These are phyloP conservation scores for Drosophila prosaltans DNA, from an alignment of 1,140 invertebrate genomes.

Conservation along the genomic window DNA sequence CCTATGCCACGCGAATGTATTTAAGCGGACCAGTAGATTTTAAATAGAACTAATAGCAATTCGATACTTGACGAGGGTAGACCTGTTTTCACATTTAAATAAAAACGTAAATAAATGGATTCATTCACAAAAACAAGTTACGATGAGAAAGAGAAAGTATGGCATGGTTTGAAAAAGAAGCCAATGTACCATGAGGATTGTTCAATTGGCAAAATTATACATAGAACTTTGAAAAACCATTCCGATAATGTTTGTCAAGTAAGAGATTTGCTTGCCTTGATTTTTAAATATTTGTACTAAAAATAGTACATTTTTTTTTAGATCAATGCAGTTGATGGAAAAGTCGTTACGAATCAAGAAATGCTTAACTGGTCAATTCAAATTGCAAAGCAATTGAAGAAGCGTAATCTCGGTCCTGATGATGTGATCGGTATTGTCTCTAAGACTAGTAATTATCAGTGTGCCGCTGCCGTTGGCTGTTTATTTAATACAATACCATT, in stretches of 20 bases:
- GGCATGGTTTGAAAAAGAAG: conserved; percentile 54
- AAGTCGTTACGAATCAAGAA: conserved; percentile 51
- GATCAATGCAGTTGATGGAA: conserved; percentile 62
- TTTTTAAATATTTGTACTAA: not conserved
- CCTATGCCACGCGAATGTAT: not conserved
- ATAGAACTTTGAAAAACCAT: conserved; percentile 57
- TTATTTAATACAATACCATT: conserved; percentile 70
- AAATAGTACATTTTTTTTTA: conserved; percentile 5
- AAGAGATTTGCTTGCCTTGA: conserved; percentile 17
- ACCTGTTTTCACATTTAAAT: not conserved
- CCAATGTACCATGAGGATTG: conserved; percentile 59
- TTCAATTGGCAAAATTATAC: conserved; percentile 60
- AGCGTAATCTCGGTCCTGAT: conserved; percentile 52
- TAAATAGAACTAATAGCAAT: not conserved
- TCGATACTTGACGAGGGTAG: not conserved
- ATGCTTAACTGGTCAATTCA: conserved; percentile 63
- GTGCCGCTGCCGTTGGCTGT: conserved; percentile 63
- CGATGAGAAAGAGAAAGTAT: conserved; percentile 58
- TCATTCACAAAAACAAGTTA: conserved; percentile 27
- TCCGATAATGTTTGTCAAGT: conserved; percentile 65
- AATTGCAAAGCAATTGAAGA: conserved; percentile 62
- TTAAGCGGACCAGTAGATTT: not conserved
- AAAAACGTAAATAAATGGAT: not conserved
- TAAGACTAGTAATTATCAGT: conserved; percentile 67
- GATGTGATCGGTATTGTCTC: conserved; percentile 72